Percentiles rank a stretch among this genome's conserved stretches.
Evolutionary conservation across 92 coral and sea anemone species (phyloP).

Genomic region (Isaurus tuberculatus): DNA sequence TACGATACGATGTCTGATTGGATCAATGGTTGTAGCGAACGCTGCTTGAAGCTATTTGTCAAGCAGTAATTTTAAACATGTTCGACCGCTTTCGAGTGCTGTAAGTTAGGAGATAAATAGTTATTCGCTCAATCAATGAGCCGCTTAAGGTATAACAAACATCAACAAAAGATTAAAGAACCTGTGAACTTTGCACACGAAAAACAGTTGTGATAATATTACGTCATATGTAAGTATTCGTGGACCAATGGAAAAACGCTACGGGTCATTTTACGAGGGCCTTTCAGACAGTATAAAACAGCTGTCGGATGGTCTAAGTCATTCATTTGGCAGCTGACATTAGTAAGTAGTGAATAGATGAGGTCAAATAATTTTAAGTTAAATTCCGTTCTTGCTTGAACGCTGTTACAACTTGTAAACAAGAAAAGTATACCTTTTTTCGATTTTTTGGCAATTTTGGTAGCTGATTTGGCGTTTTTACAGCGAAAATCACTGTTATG

Average conservation of each 20-base stretch:
- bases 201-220: neutral
- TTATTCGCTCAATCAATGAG: neutral
- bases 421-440: neutral
- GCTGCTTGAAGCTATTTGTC: neutral
- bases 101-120: neutral
- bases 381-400: neutral
- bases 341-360: neutral
- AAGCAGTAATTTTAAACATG: neutral
- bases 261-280: neutral
- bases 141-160: neutral
- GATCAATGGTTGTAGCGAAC: neutral
- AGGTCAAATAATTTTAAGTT: neutral
- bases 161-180: neutral
- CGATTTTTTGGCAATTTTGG: neutral
- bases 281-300: neutral
- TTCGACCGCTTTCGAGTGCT: neutral
- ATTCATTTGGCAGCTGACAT: neutral
- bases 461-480: neutral
- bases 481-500: no score
- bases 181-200: neutral
- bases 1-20: neutral
- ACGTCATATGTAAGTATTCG: slow-evolving; percentile 16
- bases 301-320: neutral
- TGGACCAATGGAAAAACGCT: slow-evolving; percentile 2
- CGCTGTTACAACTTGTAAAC: neutral